Evolutionary conservation across 2,797 vertebrate genomes (phyloP).

Genomic region (Sorex maritimensis): DNA sequence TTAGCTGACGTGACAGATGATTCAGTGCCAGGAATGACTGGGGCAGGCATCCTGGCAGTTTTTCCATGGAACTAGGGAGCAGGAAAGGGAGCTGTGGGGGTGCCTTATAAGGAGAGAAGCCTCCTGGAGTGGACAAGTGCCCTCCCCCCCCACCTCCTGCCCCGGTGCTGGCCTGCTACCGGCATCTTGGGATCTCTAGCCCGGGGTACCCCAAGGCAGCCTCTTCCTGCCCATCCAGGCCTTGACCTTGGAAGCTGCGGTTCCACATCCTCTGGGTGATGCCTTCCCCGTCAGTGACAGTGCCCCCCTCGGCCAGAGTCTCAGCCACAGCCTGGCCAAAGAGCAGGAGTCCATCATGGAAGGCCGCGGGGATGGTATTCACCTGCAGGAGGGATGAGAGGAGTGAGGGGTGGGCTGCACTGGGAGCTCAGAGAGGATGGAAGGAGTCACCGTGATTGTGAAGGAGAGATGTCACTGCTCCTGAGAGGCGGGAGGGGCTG

Average conservation of each 20-base stretch:
- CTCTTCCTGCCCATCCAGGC: background rate
- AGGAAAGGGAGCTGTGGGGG: background rate
- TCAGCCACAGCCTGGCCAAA: slow-evolving; percentile 94
- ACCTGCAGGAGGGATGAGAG: slow-evolving; percentile 89
- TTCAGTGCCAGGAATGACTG: background rate
- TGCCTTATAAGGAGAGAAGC: background rate
- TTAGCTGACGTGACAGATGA: too few relatives aligned
- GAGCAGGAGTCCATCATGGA: slow-evolving; percentile 96
- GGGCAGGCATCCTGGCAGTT: background rate
- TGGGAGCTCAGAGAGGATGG: background rate
- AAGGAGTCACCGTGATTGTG: background rate
- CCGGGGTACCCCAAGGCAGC: background rate
- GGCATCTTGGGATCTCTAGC: background rate
- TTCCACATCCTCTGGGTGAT: slow-evolving; percentile 96
- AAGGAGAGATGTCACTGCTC: background rate
- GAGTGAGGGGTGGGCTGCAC: fast-evolving
- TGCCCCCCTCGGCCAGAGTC: slow-evolving; percentile 89
- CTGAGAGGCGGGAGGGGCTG: background rate
- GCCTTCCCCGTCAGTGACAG: slow-evolving; percentile 82
- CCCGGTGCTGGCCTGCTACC: too few relatives aligned
- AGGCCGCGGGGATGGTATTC: slow-evolving; percentile 95
- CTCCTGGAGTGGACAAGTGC: fast-evolving
- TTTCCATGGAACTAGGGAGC: background rate
- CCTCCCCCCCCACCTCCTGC: too few relatives aligned
- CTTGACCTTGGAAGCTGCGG: slow-evolving; percentile 93